Percentiles rank a stretch among this genome's conserved stretches.
Conservation (phyloP, 1,140 invertebrate genomes). For the Acromyrmex charruanus region DNA sequence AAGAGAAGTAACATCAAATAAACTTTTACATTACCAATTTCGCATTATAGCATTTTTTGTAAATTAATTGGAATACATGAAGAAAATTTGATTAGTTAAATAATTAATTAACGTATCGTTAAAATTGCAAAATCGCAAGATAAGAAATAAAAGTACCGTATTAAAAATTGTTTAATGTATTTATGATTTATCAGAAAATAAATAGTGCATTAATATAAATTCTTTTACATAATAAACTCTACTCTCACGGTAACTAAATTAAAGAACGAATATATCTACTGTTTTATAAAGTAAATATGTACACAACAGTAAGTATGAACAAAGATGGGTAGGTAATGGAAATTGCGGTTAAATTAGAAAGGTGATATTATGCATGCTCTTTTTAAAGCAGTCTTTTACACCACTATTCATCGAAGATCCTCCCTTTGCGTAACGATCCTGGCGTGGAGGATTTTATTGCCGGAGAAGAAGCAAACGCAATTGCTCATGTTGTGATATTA, state of each 20-base stretch:
- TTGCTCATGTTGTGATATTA: slow-evolving; percentile 1
- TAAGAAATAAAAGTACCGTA: background rate
- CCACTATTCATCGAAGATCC: background rate
- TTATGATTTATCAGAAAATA: background rate
- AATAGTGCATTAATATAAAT: slow-evolving; percentile 7
- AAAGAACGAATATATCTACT: background rate
- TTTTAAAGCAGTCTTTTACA: background rate
- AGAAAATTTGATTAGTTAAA: background rate
- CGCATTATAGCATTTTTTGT: background rate
- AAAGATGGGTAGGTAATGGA: background rate
- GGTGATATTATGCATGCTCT: background rate
- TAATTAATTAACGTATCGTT: background rate
- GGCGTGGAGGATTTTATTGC: background rate
- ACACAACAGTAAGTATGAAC: background rate
- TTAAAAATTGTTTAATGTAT: background rate
- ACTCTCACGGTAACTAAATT: background rate
- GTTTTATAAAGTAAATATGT: background rate
- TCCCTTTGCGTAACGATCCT: background rate
- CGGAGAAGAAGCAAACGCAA: background rate
- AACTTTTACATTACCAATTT: background rate
- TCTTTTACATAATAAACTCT: background rate
- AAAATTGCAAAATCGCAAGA: background rate
- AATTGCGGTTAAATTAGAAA: background rate
- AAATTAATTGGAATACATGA: background rate
- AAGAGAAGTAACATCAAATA: background rate